Conservation (phyloP, 2,888 invertebrate species). For the Oligia latruncula region DNA sequence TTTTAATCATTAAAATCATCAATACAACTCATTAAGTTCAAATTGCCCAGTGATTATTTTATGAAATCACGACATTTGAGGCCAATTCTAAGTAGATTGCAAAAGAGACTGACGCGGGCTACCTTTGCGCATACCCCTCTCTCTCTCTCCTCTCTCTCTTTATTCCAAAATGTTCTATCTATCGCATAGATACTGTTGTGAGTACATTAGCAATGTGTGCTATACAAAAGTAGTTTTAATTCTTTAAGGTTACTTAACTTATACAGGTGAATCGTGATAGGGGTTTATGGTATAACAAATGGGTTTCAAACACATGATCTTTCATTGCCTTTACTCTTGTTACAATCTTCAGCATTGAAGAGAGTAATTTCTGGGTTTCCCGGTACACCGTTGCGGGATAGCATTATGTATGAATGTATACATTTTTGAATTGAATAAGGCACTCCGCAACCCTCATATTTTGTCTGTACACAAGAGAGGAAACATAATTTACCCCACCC, state of each 20-base stretch:
- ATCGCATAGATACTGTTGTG: not conserved
- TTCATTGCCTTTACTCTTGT: not conserved
- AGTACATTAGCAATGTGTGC: not conserved
- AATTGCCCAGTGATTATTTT: not conserved
- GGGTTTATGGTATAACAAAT: not conserved
- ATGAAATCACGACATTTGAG: not conserved
- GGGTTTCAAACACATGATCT: not conserved
- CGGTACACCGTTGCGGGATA: not conserved
- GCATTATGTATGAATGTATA: conserved; percentile 15
- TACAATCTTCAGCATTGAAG: not conserved
- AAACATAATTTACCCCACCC: conserved; percentile 34
- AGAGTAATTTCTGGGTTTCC: conserved; percentile 10
- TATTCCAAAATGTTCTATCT: not conserved
- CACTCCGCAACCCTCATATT: conserved; percentile 22
- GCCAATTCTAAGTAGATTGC: not conserved
- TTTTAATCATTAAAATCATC: not conserved
- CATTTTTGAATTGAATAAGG: conserved; percentile 48
- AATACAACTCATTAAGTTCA: not conserved
- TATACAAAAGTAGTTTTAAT: not conserved
- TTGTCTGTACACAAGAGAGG: conserved; percentile 21
- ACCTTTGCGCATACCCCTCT: too few relatives aligned
- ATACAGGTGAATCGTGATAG: not conserved
- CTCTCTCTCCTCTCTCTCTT: too few relatives aligned
- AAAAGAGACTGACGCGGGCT: too few relatives aligned
- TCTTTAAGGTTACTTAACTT: not conserved